Evolutionary conservation across 2,888 invertebrate genomes (phyloP), one percentile per base, ranked within the genome.

Genomic region (Nemotelus nigrinus): DNA sequence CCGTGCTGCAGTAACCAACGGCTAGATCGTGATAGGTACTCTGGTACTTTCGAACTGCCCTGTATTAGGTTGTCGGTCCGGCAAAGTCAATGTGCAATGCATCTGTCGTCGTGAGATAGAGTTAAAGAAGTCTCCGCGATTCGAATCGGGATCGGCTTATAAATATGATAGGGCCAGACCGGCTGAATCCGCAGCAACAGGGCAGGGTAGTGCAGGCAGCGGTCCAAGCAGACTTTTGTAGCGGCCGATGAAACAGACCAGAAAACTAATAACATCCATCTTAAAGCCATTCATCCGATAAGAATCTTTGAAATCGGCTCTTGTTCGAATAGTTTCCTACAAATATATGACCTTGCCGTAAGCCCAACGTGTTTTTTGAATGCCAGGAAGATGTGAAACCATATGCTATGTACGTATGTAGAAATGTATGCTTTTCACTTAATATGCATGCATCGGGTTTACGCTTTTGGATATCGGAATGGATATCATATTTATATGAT

Each of bases 241-340:
- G 25, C 25, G 58, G 67, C 48, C 60, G 67, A 47, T 44, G 4
- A 70, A 77, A 71, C 50, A 71, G 71, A 76, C 60, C 60, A 70
- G 72, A 63, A 67, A 78, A 78, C 71, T 78, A 78, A 78, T 78
- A 78, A 78, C 78, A 78, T 78, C 70, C 76, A 78, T 78, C 76
- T 78, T 78, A 68, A 68, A 67, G 64, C 68, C 75, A 76, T 75
- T 68, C 78, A 70, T 60, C 53, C 70, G 78, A 78, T 78, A 78
- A 78, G 76, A 74, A 78, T 78, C 78, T 76, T 63, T 53, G 68
- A 76, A 78, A 78, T 78, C 78, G 75, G 76, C 68, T 76, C 75
- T 70, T 60, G 60, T 74, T 47, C 60, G 50, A 63, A 48, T 45
- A 60, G 60, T 60, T 74, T 63, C 8, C 60, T 60, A 63, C 60